phyloP scores from a whole-genome alignment of 2,113 vertebrate species.

The Apteryx mantelli region DNA sequence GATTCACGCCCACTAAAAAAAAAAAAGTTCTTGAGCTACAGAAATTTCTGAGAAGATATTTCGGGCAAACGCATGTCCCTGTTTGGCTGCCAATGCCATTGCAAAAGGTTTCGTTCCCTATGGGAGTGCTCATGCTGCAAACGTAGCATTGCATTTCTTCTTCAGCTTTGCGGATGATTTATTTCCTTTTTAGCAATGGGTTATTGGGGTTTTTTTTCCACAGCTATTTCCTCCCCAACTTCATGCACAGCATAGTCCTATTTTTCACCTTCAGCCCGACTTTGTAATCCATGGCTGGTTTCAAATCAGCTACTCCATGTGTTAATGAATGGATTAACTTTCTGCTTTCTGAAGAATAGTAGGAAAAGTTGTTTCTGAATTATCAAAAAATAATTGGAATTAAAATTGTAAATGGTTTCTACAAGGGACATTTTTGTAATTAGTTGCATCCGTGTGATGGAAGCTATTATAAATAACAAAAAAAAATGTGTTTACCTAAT shows the following conservation, averaged over 20 bases:
- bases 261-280: constrained; percentile 50
- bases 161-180: background rate
- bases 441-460: constrained; percentile 38
- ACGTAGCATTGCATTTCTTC: background rate
- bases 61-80: background rate
- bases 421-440: constrained; percentile 62
- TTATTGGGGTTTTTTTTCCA: rapidly evolving
- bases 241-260: background rate
- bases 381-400: constrained; percentile 71
- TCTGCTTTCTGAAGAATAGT: constrained; percentile 39
- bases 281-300: constrained; percentile 33
- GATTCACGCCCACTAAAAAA: background rate
- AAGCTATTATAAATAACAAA: constrained; percentile 65
- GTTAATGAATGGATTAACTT: constrained; percentile 67
- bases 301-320: constrained; percentile 5
- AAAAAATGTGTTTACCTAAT: constrained; percentile 69
- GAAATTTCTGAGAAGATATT: background rate
- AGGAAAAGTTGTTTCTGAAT: constrained; percentile 44
- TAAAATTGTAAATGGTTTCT: constrained; percentile 68
- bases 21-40: background rate
- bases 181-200: background rate
- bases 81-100: background rate
- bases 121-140: background rate
- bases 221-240: background rate
- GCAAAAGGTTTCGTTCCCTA: background rate